These are phyloP conservation scores for Andricus curvator DNA, from an alignment of 2,888 invertebrate genomes.

Conservation along the genomic window DNA sequence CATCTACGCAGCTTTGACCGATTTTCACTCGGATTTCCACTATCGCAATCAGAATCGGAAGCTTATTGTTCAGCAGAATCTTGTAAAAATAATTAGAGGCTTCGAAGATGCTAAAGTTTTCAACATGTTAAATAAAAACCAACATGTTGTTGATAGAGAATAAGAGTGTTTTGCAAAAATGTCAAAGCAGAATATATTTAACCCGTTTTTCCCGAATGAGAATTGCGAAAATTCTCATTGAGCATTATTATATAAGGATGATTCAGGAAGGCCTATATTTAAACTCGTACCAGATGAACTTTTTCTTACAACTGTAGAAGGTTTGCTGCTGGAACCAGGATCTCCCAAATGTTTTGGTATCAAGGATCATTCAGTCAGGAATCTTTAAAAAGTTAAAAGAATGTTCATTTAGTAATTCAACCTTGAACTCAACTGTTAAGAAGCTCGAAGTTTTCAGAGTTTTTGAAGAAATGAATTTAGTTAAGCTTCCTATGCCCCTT, in stretches of 20 bases:
- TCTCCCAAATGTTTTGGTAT: slow-evolving; percentile 1
- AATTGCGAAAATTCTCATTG: background rate
- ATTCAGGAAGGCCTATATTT: background rate
- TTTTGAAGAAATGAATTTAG: background rate
- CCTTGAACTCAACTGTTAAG: background rate
- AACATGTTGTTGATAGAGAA: background rate
- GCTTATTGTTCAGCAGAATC: background rate
- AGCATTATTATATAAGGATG: background rate
- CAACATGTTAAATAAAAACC: background rate
- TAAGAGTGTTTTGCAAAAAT: background rate
- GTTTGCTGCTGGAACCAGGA: background rate
- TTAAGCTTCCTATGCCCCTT: too few relatives aligned
- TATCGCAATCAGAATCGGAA: background rate
- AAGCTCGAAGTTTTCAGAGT: background rate
- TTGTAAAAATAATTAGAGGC: background rate
- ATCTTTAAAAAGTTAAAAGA: background rate
- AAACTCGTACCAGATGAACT: slow-evolving; percentile 6
- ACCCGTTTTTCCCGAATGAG: background rate
- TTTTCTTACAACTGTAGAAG: background rate
- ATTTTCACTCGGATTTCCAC: background rate
- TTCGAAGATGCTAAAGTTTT: background rate
- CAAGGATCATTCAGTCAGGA: background rate
- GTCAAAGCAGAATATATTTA: background rate
- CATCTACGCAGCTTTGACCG: background rate
- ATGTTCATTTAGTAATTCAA: background rate